A percentile compares a stretch with the other conserved stretches of the same genome.
phyloP scores from a whole-genome alignment of 1,140 invertebrate species.

The Leptinotarsa undecemlineata region DNA sequence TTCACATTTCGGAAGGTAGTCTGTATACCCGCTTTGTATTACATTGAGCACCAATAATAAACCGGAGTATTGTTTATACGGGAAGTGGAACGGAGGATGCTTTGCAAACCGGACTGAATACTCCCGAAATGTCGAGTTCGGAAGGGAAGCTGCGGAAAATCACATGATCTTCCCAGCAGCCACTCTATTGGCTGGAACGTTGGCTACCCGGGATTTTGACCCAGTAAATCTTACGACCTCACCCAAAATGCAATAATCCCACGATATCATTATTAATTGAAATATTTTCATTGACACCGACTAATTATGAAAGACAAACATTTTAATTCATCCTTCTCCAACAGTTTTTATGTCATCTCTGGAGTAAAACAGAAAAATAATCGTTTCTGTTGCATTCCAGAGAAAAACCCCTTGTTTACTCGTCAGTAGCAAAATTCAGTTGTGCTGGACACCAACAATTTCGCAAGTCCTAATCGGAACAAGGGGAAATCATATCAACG shows the following conservation, averaged over 20 bases:
- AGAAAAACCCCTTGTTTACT: no score
- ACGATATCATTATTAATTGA: neutral
- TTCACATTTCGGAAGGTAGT: neutral
- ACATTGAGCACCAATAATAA: neutral
- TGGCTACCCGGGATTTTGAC: conserved; percentile 55
- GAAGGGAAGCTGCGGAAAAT: conserved; percentile 52
- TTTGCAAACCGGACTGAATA: neutral
- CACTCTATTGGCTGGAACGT: conserved; percentile 42
- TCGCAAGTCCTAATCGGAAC: neutral
- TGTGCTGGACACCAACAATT: no score
- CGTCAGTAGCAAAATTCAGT: no score
- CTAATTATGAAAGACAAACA: no score
- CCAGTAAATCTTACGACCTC: conserved; percentile 54
- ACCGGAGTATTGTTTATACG: neutral
- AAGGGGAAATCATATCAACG: conserved; percentile 1
- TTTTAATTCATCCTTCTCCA: no score
- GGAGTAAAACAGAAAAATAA: no score
- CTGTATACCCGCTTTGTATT: neutral
- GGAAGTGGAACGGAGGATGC: neutral
- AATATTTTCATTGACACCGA: neutral
- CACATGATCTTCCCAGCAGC: conserved; percentile 45
- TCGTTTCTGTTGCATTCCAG: no score
- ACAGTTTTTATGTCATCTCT: no score
- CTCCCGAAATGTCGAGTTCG: conserved; percentile 13
- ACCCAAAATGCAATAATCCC: conserved; percentile 38